A percentile compares a stretch with the other conserved stretches of the same genome.
Conservation (phyloP, 2,113 vertebrate species). For the Reinhardtius hippoglossoides region DNA sequence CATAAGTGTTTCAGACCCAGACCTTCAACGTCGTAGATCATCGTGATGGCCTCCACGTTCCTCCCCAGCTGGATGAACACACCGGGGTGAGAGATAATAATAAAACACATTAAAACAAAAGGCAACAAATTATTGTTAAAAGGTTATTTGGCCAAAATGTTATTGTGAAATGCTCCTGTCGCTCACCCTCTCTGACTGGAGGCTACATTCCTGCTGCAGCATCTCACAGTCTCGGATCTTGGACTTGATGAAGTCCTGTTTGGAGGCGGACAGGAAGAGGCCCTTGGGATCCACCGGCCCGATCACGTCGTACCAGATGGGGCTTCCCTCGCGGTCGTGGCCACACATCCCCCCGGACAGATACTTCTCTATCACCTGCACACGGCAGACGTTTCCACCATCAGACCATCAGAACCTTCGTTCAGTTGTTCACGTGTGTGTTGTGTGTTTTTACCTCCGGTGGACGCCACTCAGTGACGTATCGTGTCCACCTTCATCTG, state of each 20-base stretch:
- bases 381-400: neutral
- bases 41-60: conserved; percentile 89
- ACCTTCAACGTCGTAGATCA: conserved; percentile 96
- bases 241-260: conserved; percentile 94
- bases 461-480: conserved; percentile 85
- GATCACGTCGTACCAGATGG: conserved; percentile 92
- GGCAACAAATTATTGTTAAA: no score
- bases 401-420: no score
- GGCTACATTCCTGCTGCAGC: conserved; percentile 83
- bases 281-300: conserved; percentile 94
- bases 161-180: no score
- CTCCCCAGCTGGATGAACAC: conserved; percentile 84
- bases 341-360: conserved; percentile 93
- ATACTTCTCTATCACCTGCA: conserved; percentile 90
- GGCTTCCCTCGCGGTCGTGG: conserved; percentile 89
- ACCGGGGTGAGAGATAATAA: neutral
- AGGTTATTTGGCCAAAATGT: no score
- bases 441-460: conserved; percentile 85
- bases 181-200: conserved; percentile 83
- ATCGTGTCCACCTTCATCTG: conserved; percentile 88
- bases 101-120: no score
- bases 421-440: neutral
- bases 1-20: conserved; percentile 95
- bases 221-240: conserved; percentile 95
- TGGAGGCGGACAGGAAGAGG: conserved; percentile 92